Conservation (phyloP, 2,797 vertebrate genomes). For the Prunella strophiata region DNA sequence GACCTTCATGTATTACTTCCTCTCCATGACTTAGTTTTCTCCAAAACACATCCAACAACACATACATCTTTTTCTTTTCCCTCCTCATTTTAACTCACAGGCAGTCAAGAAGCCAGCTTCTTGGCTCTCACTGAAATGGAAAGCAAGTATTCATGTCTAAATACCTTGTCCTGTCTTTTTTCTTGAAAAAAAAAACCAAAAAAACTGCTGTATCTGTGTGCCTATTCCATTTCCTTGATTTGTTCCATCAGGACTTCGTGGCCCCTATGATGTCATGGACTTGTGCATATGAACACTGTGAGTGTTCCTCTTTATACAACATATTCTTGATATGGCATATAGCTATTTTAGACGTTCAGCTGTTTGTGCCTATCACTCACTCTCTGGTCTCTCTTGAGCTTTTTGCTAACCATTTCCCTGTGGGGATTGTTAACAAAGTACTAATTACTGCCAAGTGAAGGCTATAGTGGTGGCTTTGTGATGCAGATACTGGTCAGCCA, state of each 20-base stretch:
- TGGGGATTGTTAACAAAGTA: not conserved
- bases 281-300: not conserved
- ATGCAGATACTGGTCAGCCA: slow-evolving; percentile 50
- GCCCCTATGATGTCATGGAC: not conserved
- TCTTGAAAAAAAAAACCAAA: not conserved
- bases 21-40: not conserved
- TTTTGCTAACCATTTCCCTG: not conserved
- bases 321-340: not conserved
- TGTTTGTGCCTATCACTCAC: not conserved
- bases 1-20: not conserved
- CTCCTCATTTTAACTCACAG: not conserved
- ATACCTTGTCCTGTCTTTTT: not conserved
- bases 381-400: not conserved
- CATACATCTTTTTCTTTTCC: not conserved
- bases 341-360: not conserved
- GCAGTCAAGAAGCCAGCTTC: not conserved
- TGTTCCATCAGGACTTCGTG: not conserved
- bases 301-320: not conserved
- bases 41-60: not conserved
- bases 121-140: not conserved
- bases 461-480: slow-evolving; percentile 36
- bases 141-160: not conserved
- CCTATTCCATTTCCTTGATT: not conserved
- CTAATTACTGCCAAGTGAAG: slow-evolving; percentile 19
- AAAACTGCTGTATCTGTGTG: not conserved